A percentile compares a stretch with the other conserved stretches of the same genome.
Conservation (phyloP, 2,888 invertebrate genomes). For the Tetropium fuscum region DNA sequence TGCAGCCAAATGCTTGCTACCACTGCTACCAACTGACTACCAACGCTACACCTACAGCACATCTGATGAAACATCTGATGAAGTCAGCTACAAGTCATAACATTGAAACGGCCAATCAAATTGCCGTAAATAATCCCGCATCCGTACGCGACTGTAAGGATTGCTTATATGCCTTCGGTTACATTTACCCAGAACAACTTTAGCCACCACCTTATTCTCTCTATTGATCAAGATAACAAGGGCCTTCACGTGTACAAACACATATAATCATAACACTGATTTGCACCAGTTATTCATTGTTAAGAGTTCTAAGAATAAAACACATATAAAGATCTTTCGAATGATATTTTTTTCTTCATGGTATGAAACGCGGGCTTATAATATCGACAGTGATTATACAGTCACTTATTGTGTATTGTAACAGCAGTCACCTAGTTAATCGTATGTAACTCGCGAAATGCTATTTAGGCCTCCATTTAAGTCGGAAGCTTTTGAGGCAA, state of each 20-base stretch:
- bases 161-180: no score
- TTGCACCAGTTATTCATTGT: slow-evolving; percentile 11
- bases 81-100: no score
- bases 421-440: slow-evolving; percentile 26
- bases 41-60: no score
- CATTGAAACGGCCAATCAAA: no score
- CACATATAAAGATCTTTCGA: not conserved
- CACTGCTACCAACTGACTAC: no score
- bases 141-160: no score
- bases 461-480: slow-evolving; percentile 26
- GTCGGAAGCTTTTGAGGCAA: slow-evolving; percentile 2
- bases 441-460: slow-evolving; percentile 29
- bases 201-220: slow-evolving; percentile 3
- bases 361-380: slow-evolving; percentile 7
- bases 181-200: slow-evolving; percentile 10
- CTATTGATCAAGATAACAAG: slow-evolving; percentile 8
- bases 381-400: not conserved
- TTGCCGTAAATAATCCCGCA: no score
- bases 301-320: slow-evolving; percentile 12
- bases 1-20: no score
- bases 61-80: no score
- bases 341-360: slow-evolving; percentile 2
- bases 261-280: slow-evolving; percentile 1
- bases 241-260: slow-evolving; percentile 4
- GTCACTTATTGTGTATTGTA: slow-evolving; percentile 11